Evolutionary conservation across 2,113 vertebrate species (phyloP), one percentile per base, ranked within the genome.

Genomic region (Notarius quadriscutis): DNA sequence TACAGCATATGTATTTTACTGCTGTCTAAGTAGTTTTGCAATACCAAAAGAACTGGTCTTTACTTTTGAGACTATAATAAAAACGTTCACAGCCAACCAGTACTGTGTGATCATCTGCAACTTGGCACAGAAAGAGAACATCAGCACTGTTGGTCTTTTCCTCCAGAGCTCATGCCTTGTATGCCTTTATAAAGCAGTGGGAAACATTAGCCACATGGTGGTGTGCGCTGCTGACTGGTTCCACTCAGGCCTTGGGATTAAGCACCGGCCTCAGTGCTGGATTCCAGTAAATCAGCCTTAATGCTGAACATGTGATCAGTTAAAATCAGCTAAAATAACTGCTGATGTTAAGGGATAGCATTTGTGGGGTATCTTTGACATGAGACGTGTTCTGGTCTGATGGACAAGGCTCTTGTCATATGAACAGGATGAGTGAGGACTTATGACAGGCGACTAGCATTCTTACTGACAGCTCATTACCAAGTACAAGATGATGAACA

Each of bases 391-490:
- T 58, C 80, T 83, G 25, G 48, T 86, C 27, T 81, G 17, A 34
- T 85, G 48, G 27, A 18, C 22, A 51, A 30, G 67, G 75, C 67
- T 81, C 55, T 57, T 69, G 79, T 81, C 67, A 87, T 79, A 88
- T 85, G 30, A 82, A 72, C 15, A 83, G 80, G 72, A 88, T 82
- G 75, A 25, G 60, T 81, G 22, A 82, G 51, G 41, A 67, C 67
- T 81, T 77, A 55, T 20, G n/a, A 89, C 89, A 87, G 86, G 74
- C 27, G 79, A 85, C 90, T 89, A 92, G 62, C 60, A 18, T 87
- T 87, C 79, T 91, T 89, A 90, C 55, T 78, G 53, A 87, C 85
- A 90, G 77, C 89, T 86, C 87, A 91, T 90, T 89, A 90, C 55
- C 53, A 65, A 53, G 51, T 65, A 90, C 27, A 58, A 78, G 84